phyloP scores from a whole-genome alignment of 1,140 invertebrate species.

The Drosophila jambulina region DNA sequence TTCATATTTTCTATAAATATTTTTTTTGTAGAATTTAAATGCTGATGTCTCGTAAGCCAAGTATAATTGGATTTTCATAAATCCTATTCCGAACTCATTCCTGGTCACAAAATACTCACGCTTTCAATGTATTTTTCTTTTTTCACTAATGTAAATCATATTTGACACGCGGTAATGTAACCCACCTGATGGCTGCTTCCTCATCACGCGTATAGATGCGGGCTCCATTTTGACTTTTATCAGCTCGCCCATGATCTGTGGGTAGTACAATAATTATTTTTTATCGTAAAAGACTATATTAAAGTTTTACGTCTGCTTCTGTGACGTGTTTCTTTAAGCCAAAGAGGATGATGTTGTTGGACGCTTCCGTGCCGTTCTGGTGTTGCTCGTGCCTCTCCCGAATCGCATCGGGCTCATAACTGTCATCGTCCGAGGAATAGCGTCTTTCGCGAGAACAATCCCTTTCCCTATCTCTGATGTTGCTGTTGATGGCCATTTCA shows the following conservation, averaged over 20 bases:
- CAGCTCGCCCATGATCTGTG: conserved; percentile 86
- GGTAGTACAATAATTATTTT: not conserved
- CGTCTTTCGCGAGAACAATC: conserved; percentile 11
- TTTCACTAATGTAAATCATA: conserved; percentile 2
- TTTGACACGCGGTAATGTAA: conserved; percentile 29
- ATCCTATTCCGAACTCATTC: conserved; percentile 23
- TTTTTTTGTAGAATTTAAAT: conserved; percentile 21
- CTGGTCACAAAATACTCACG: conserved; percentile 51
- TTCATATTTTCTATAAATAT: conserved; percentile 1
- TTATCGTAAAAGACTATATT: conserved; percentile 18
- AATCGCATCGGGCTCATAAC: conserved; percentile 50
- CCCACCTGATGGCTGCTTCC: conserved; percentile 95
- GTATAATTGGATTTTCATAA: conserved; percentile 27
- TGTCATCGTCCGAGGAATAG: conserved; percentile 61
- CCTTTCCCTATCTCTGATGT: not conserved
- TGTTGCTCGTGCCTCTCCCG: conserved; percentile 33
- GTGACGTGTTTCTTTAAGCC: conserved; percentile 92
- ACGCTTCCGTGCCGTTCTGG: conserved; percentile 90
- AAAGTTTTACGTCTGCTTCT: conserved; percentile 92
- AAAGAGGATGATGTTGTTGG: conserved; percentile 94
- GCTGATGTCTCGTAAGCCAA: conserved; percentile 39
- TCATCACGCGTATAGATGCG: conserved; percentile 93
- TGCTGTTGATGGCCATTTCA: not conserved
- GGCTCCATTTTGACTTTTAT: conserved; percentile 90
- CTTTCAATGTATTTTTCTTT: not conserved